Conservation (phyloP, 2,888 invertebrate genomes). For the Volucella inflata region DNA sequence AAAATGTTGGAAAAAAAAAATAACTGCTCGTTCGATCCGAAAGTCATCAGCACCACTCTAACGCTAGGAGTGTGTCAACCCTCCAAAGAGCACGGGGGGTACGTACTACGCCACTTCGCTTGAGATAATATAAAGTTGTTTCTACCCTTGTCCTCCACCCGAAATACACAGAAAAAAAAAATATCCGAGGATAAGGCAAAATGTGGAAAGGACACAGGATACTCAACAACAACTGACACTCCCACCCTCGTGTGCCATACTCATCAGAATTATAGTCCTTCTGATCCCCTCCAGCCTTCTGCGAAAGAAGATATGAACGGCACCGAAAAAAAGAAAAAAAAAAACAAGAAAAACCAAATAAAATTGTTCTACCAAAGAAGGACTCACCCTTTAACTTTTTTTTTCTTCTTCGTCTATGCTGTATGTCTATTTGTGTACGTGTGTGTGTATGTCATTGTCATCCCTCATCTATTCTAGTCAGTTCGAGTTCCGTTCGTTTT, state of each 20-base stretch:
- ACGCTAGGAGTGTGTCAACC: slow-evolving; percentile 70
- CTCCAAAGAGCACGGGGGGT: slow-evolving; percentile 62
- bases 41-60: slow-evolving; percentile 71
- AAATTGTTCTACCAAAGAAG: slow-evolving; percentile 64
- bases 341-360: slow-evolving; percentile 32
- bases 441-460: slow-evolving; percentile 73
- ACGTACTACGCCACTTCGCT: slow-evolving; percentile 62
- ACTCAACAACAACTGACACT: slow-evolving; percentile 76
- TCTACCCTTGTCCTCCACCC: slow-evolving; percentile 69
- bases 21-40: slow-evolving; percentile 66
- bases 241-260: slow-evolving; percentile 73
- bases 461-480: slow-evolving; percentile 76
- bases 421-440: slow-evolving; percentile 41
- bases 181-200: slow-evolving; percentile 47
- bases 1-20: slow-evolving; percentile 51
- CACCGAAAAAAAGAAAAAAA: slow-evolving; percentile 48
- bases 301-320: slow-evolving; percentile 63
- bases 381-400: slow-evolving; percentile 70
- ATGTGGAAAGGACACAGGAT: slow-evolving; percentile 75
- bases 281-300: slow-evolving; percentile 45
- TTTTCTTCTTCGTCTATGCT: slow-evolving; percentile 15
- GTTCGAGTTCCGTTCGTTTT: slow-evolving; percentile 75
- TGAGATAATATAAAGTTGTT: slow-evolving; percentile 75
- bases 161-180: slow-evolving; percentile 41
- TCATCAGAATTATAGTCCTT: slow-evolving; percentile 75